phyloP scores from a whole-genome alignment of 1,140 invertebrate genomes.

The Drosophila sp. region DNA sequence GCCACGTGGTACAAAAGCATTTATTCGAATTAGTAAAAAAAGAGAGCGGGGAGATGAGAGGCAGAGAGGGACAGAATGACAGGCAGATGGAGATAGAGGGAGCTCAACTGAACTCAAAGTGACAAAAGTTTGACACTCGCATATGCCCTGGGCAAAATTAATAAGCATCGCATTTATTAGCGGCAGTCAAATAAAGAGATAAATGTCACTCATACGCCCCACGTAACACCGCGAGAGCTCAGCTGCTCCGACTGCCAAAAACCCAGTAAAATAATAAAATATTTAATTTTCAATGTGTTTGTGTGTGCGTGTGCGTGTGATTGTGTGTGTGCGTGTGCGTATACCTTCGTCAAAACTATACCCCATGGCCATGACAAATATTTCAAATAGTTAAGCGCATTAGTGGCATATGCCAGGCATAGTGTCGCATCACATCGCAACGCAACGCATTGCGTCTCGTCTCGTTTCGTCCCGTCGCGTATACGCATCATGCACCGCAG shows the following conservation, averaged over 20 bases:
- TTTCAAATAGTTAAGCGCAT: conserved; percentile 82
- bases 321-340: conserved; percentile 21
- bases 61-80: not conserved
- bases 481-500: conserved; percentile 76
- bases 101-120: conserved; percentile 36
- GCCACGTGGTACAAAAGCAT: conserved; percentile 38
- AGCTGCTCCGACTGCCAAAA: conserved; percentile 49
- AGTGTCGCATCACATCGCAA: conserved; percentile 28
- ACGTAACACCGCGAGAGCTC: conserved; percentile 5
- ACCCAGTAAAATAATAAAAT: conserved; percentile 61
- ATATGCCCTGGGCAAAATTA: conserved; percentile 57
- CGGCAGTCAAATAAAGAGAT: conserved; percentile 78
- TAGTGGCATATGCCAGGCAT: conserved; percentile 76
- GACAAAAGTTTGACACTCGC: conserved; percentile 66
- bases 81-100: conserved; percentile 9
- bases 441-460: conserved; percentile 23
- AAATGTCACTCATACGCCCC: conserved; percentile 78
- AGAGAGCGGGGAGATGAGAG: not conserved
- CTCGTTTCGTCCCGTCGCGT: conserved; percentile 53
- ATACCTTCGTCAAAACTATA: conserved; percentile 50
- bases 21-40: not conserved
- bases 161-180: conserved; percentile 79
- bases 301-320: conserved; percentile 12
- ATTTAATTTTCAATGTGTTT: conserved; percentile 59
- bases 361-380: conserved; percentile 59